Evolutionary conservation across 2,113 vertebrate genomes (phyloP), one percentile per base, ranked within the genome.

Genomic region (Platanista minor): DNA sequence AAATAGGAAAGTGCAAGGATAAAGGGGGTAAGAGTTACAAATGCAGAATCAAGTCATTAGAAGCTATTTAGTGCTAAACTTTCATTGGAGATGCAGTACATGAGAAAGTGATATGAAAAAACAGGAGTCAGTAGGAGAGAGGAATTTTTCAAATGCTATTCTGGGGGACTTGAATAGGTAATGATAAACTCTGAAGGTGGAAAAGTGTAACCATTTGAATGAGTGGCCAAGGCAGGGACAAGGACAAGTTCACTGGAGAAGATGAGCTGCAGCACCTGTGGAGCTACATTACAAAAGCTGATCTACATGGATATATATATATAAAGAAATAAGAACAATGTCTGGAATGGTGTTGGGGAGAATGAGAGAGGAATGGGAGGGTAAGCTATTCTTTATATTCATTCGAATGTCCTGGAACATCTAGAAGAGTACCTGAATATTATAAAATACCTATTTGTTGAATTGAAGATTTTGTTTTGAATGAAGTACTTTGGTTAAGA

Each of bases 1-100:
- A 36, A 62, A 57, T 25, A 36, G 0, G 3, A 0, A n/a, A 5
- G 7, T 8, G 2, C 21, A 46, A 10, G 85, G 15, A n/a, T 29
- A 43, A 43, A 41, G 5, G 18, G 6, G 1, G 20, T 31, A 6
- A 5, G 17, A 1, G 9, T 43, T 82, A 59, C 20, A 25, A 46
- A 61, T 39, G 17, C 2, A 49, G 23, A 20, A 52, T 75, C 6
- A 5, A 11, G 23, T 17, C 31, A 6, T 5, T 5, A 25, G 12
- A 62, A 21, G 6, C 2, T 21, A 43, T 3, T 85, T 8, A 29
- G 8, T 43, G 27, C 6, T 46, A 36, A 39, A 4, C 8, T 18
- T 96, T 31, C 1, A 3, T 8, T 18, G 36, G 43, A 41, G 23
- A 57, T 67, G 1, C 1, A 15, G 11, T 13, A 62, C 6, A 0